These are phyloP conservation scores for Melikaiella ostensackeni DNA, from an alignment of 2,888 invertebrate species.

Conservation along the genomic window DNA sequence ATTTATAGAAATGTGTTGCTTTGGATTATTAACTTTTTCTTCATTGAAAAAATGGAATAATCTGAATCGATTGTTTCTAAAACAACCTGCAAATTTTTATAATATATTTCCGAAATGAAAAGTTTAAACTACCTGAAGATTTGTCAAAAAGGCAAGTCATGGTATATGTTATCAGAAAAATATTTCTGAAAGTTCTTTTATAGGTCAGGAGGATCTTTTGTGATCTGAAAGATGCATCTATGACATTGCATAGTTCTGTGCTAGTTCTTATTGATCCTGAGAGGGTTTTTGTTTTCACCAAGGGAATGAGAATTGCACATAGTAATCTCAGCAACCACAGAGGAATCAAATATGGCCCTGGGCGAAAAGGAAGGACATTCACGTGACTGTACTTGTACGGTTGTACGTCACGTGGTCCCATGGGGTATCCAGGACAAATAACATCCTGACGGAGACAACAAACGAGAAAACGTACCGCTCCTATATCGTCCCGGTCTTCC, in stretches of 20 bases:
- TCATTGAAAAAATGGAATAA: too few relatives aligned
- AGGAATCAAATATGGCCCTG: conserved; percentile 15
- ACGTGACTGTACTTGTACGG: conserved; percentile 5
- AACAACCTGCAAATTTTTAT: too few relatives aligned
- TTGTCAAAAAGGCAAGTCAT: too few relatives aligned
- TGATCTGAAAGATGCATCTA: not conserved
- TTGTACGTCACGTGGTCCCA: conserved; percentile 56
- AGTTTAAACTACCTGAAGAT: too few relatives aligned
- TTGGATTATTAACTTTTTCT: too few relatives aligned
- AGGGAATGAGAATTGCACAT: conserved; percentile 22
- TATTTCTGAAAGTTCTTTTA: not conserved
- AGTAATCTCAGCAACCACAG: conserved; percentile 27
- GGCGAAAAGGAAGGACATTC: not conserved
- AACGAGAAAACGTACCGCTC: conserved; percentile 59
- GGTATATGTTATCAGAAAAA: not conserved
- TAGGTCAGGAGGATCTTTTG: not conserved
- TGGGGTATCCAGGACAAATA: conserved; percentile 65
- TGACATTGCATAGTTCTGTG: not conserved
- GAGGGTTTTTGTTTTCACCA: not conserved
- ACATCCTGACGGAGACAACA: conserved; percentile 62
- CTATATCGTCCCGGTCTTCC: conserved; percentile 36
- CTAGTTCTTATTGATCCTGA: not conserved
- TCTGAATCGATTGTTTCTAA: too few relatives aligned
- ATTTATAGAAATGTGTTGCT: too few relatives aligned
- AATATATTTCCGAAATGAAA: too few relatives aligned